Evolutionary conservation across 1,140 invertebrate species (phyloP), one percentile per base, ranked within the genome.

Genomic region (Drosophila bifasciata): DNA sequence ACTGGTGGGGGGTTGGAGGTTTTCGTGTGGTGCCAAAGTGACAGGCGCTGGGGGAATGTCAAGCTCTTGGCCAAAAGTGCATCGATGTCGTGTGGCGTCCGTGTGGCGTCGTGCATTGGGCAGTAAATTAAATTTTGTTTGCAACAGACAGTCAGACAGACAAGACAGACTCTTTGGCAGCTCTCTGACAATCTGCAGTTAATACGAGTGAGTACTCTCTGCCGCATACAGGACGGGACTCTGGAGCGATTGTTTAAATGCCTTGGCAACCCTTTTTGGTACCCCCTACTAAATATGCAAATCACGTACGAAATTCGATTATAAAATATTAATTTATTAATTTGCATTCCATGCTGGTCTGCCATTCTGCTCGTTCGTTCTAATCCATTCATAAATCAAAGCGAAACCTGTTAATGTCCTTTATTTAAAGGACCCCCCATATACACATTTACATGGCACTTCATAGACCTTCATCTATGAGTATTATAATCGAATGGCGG

Each of bases 291-390:
- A 67, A 69, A 79, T 86, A 88, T 85, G 81, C 81, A 88, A 85
- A 85, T 85, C 83, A 85, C 80, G 57, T 68, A 64, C 51, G 43
- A 69, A 76, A 81, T 68, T 77, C 77, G 77, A 86, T 85, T 86
- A 80, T 86, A 85, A 86, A 86, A 81, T 85, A 86, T 85, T 86
- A 80, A 85, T 81, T 72, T 73, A 86, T 85, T 80, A 80, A 77
- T 85, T 86, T 69, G 70, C 56, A 85, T 86, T 73, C 71, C 61
- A 32, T 53, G 44, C 57, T 56, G 41, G 57, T 32, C 50, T 19
- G 36, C n/a, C n/a, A n/a, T n/a, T n/a, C n/a, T n/a, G n/a, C n/a
- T n/a, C n/a, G n/a, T n/a, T n/a, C 28, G 28, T 28, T 28, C 41
- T 36, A 36, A 28, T 52, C n/a, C 4, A 51, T 32, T 46, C 56